Base-by-base conservation (phyloP, 64 coral and sea anemone genomes). In the Anthopleura sola region DNA sequence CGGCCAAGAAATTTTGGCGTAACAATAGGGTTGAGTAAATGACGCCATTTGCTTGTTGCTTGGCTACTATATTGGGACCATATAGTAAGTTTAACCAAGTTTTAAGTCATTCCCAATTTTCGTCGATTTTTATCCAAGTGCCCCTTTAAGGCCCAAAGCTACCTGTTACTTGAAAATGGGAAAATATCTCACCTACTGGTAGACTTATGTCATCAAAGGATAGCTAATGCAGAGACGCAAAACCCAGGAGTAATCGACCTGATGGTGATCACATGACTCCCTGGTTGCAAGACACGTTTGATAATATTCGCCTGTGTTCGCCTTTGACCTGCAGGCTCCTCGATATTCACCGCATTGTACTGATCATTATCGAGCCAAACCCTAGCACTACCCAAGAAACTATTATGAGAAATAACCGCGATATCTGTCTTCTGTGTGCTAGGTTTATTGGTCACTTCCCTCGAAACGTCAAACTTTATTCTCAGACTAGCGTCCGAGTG, bases 331-430 rank as follows among this genome's bases (percentile, higher is more conserved):
- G 26, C 40, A 17, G 77, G 5, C 39, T 91, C 89, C 20, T 79
- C 48, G 32, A 91, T 91, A 15, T 38, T 29, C 53, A 71, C 56
- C 3, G 55, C 76, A 6, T 55, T 46, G 20, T 55, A 0, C n/a
- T 68, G 84, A 15, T 82, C 37, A 29, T 89, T 82, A 85, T 99
- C 93, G 31, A 99, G 29, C 93, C 90, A 94, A 14, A 99, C 18
- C 29, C 84, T 78, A 39, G 93, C 97, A 49, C 66, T 87, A 74
- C 97, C 97, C 29, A 83, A 93, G 85, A 88, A 99, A 33, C 84
- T 86, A 53, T 99, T 99, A 71, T 99, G 97, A 0, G 88, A 94
- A 68, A 91, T 91, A 54, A 94, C 82, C 19, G 95, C 91, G n/a
- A 98, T 56, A 55, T 85, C 78, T 54, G 84, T 90, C 28, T 71